These are phyloP conservation scores for Boulengeromyrus knoepffleri DNA, from an alignment of 2,113 vertebrate genomes.

Conservation along the genomic window DNA sequence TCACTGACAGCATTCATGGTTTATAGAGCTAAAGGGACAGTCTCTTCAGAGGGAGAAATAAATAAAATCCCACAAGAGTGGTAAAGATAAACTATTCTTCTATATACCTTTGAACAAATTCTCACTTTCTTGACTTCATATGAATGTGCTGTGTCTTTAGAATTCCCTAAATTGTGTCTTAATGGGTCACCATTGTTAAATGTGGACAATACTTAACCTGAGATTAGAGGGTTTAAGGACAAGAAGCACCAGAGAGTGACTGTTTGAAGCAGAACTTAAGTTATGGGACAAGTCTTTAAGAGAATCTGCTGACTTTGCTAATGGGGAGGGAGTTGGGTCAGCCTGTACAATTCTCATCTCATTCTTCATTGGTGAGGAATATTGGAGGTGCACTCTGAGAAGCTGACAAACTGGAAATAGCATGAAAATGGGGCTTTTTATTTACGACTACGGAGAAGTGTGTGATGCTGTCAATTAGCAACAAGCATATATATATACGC, in stretches of 20 bases:
- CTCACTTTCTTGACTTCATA: conserved; percentile 21
- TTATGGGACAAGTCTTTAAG: not conserved
- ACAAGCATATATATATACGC: not conserved
- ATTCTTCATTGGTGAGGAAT: not conserved
- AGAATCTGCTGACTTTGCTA: conserved; percentile 18
- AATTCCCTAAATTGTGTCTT: not conserved
- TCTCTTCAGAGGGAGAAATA: not conserved
- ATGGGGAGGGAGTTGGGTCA: not conserved
- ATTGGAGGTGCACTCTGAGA: not conserved
- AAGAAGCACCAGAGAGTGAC: not conserved
- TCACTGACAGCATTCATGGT: not conserved
- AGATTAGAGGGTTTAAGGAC: conserved; percentile 25
- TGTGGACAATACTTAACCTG: conserved; percentile 18
- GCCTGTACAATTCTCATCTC: not conserved
- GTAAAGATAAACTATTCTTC: not conserved
- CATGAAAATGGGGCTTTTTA: not conserved
- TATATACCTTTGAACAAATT: not conserved
- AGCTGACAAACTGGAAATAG: not conserved
- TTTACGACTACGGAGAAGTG: not conserved
- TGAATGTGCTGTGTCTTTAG: conserved; percentile 9
- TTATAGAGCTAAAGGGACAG: not conserved
- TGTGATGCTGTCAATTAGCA: not conserved
- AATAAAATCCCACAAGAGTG: not conserved
- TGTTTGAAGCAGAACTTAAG: not conserved
- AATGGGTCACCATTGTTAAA: conserved; percentile 16